phyloP scores from a whole-genome alignment of 1,140 invertebrate genomes.

The Akabosia matsudoensis region DNA sequence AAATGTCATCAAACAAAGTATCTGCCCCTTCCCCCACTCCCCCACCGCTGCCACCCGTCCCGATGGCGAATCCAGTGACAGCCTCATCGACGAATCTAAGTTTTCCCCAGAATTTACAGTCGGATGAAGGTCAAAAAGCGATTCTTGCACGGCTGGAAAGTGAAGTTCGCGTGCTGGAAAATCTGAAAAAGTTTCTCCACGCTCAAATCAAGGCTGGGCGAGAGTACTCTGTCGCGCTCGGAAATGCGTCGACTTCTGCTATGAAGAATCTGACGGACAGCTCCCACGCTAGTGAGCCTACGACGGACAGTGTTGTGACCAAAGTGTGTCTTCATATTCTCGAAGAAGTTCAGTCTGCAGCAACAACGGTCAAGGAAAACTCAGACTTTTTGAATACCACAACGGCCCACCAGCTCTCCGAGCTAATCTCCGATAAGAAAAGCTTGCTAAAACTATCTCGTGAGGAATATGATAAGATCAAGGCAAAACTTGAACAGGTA shows the following conservation, averaged over 20 bases:
- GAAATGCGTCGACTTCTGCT: constrained; percentile 33
- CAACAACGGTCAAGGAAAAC: constrained; percentile 40
- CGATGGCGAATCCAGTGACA: neutral
- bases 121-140: constrained; percentile 41
- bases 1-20: neutral
- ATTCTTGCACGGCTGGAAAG: constrained; percentile 42
- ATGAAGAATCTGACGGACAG: constrained; percentile 40
- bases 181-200: constrained; percentile 41
- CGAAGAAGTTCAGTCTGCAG: constrained; percentile 39
- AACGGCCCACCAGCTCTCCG: constrained; percentile 39
- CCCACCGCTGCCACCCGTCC: neutral
- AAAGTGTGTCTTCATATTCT: constrained; percentile 44
- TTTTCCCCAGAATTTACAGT: constrained; percentile 45
- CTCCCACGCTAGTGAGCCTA: neutral
- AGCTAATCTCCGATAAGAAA: constrained; percentile 43
- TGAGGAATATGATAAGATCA: constrained; percentile 42
- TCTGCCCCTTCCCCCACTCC: neutral
- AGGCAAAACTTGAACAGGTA: constrained; percentile 45
- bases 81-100: constrained; percentile 32
- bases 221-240: constrained; percentile 34
- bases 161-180: constrained; percentile 42
- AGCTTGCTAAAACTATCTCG: constrained; percentile 31
- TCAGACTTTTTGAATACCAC: constrained; percentile 37
- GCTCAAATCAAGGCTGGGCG: constrained; percentile 37
- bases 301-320: constrained; percentile 35